Evolutionary conservation across 2,888 invertebrate genomes (phyloP).

Genomic region (Asteroscopus sphinx): DNA sequence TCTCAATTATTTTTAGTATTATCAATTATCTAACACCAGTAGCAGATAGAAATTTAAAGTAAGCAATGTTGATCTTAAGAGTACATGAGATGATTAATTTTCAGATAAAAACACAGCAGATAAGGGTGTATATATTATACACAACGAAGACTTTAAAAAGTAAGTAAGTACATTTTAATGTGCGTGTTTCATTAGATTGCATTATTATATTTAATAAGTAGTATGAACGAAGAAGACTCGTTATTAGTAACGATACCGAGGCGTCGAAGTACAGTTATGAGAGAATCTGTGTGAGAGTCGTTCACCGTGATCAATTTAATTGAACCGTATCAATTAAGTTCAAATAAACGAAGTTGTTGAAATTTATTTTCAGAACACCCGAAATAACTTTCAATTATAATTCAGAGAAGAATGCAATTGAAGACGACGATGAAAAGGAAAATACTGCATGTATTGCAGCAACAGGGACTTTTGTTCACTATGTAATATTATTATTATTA

Average conservation of each 20-base stretch:
- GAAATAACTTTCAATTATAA: conserved; percentile 52
- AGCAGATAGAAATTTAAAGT: conserved; percentile 22
- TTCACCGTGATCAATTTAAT: conserved; percentile 35
- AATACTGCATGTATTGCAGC: conserved; percentile 48
- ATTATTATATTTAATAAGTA: conserved; percentile 56
- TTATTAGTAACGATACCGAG: conserved; percentile 67
- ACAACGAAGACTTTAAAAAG: conserved; percentile 73
- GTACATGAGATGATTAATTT: conserved; percentile 55
- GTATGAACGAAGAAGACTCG: conserved; percentile 78
- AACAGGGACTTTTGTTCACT: conserved; percentile 57
- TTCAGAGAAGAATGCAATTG: conserved; percentile 54
- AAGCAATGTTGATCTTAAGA: conserved; percentile 29
- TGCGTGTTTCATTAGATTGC: conserved; percentile 48
- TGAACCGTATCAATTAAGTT: conserved; percentile 29
- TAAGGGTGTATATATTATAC: conserved; percentile 71
- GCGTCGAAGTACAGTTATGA: conserved; percentile 63
- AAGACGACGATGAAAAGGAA: conserved; percentile 44
- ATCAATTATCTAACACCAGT: background rate
- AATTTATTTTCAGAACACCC: conserved; percentile 57
- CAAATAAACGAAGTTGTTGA: conserved; percentile 15
- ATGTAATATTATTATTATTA: conserved; percentile 59
- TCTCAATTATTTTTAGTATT: background rate
- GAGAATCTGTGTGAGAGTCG: conserved; percentile 63
- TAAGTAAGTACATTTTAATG: conserved; percentile 73
- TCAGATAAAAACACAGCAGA: conserved; percentile 75